A percentile compares a stretch with the other conserved stretches of the same genome.
Conservation (phyloP, 2,113 vertebrate genomes). For the Fulmarus glacialis region DNA sequence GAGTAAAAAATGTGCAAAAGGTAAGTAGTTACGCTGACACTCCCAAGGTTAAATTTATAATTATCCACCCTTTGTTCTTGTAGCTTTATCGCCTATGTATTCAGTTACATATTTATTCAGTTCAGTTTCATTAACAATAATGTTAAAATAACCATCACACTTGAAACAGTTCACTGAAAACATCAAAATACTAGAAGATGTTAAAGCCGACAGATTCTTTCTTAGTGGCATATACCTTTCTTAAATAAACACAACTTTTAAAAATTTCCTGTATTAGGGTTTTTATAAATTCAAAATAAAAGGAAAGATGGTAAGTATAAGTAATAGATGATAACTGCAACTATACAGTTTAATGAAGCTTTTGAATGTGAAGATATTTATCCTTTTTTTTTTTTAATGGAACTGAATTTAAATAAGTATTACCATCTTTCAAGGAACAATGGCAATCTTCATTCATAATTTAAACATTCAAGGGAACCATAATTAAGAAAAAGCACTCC, state of each 20-base stretch:
- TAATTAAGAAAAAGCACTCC: conserved; percentile 5
- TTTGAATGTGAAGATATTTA: not conserved
- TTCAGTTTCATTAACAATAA: not conserved
- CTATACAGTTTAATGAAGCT: not conserved
- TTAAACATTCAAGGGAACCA: not conserved
- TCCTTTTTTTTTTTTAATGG: not conserved
- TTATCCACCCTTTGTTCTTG: not conserved
- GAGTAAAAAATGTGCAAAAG: not conserved
- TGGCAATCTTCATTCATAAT: not conserved
- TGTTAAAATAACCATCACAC: not conserved
- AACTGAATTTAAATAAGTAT: not conserved
- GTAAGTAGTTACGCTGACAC: not conserved
- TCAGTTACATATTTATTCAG: not conserved
- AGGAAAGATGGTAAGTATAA: not conserved
- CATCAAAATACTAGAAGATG: not conserved
- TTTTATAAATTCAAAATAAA: not conserved
- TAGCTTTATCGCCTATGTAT: not conserved
- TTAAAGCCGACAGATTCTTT: not conserved
- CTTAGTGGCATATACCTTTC: not conserved
- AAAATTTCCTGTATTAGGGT: not conserved
- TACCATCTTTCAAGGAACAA: not conserved
- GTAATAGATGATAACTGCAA: not conserved
- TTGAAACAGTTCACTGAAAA: not conserved
- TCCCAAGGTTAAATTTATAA: not conserved
- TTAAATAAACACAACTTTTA: not conserved